Conservation (phyloP, 2,888 invertebrate genomes). For the Hymenopus coronatus region DNA sequence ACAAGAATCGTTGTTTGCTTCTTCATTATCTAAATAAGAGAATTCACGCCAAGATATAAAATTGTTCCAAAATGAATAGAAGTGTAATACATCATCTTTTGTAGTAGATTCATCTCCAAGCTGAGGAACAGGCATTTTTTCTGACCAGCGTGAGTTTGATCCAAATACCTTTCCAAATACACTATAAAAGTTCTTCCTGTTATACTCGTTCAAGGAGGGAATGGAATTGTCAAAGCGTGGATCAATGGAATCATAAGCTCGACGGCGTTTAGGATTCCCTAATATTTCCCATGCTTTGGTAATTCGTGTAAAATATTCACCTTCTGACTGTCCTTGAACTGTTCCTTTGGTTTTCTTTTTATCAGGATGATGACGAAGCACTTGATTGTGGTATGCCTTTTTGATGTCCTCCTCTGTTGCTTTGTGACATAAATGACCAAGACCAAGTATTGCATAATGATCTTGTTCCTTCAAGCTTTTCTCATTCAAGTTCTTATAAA, state of each 20-base stretch:
- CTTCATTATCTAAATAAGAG: slow-evolving; percentile 92
- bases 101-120: slow-evolving; percentile 74
- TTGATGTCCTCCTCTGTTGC: slow-evolving; percentile 93
- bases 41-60: slow-evolving; percentile 99
- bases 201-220: slow-evolving; percentile 67
- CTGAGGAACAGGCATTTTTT: slow-evolving; percentile 77
- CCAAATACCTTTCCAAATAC: slow-evolving; percentile 59
- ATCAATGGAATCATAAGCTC: slow-evolving; percentile 96
- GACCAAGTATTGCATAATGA: slow-evolving; percentile 93
- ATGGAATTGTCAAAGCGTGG: slow-evolving; percentile 87
- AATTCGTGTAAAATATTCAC: slow-evolving; percentile 98
- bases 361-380: slow-evolving; percentile 95
- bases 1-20: slow-evolving; percentile 86
- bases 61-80: slow-evolving; percentile 98
- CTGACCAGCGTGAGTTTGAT: slow-evolving; percentile 87
- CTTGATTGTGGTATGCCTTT: slow-evolving; percentile 81
- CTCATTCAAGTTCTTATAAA: no score
- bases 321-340: slow-evolving; percentile 74
- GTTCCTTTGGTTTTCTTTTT: slow-evolving; percentile 90
- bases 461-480: slow-evolving; percentile 69
- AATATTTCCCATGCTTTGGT: slow-evolving; percentile 94
- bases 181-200: slow-evolving; percentile 75
- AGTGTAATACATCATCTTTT: slow-evolving; percentile 83
- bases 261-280: slow-evolving; percentile 74
- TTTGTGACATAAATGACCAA: slow-evolving; percentile 75